phyloP scores from a whole-genome alignment of 2,113 vertebrate species.

The Podiceps cristatus region DNA sequence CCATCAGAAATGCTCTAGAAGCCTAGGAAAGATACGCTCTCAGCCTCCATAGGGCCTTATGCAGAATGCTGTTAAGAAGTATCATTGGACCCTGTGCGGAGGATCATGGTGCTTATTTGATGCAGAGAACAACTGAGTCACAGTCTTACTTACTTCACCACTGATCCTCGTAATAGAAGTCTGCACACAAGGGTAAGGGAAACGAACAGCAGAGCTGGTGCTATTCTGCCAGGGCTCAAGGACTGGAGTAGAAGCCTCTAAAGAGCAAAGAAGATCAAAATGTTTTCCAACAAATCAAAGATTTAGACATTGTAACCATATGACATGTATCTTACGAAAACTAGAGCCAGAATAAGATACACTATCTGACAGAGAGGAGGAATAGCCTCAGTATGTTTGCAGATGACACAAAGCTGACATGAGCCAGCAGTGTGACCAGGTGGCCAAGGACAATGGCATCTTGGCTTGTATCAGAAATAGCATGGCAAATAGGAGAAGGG shows the following conservation, averaged over 20 bases:
- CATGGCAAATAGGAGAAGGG: too few species aligned
- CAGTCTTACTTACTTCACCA: conserved; percentile 80
- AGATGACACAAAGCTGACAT: too few species aligned
- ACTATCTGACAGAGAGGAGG: background rate
- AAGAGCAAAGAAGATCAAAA: background rate
- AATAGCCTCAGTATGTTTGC: background rate
- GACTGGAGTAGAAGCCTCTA: conserved; percentile 77
- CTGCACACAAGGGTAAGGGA: conserved; percentile 85
- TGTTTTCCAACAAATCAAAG: background rate
- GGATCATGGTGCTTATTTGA: background rate
- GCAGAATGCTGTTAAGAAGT: background rate
- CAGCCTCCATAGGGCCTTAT: background rate
- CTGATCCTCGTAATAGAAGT: conserved; percentile 79
- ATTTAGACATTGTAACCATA: background rate
- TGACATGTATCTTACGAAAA: background rate
- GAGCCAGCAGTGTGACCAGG: too few species aligned
- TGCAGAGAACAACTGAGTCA: background rate
- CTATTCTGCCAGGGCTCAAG: conserved; percentile 81
- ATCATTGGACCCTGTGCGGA: background rate
- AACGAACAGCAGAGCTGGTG: conserved; percentile 73
- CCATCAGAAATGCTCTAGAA: background rate
- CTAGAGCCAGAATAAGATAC: background rate
- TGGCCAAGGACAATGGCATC: too few species aligned
- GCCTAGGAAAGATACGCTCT: background rate
- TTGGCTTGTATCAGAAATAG: too few species aligned